Conservation (phyloP, 2,888 invertebrate species). For the Nesidiocoris tenuis region DNA sequence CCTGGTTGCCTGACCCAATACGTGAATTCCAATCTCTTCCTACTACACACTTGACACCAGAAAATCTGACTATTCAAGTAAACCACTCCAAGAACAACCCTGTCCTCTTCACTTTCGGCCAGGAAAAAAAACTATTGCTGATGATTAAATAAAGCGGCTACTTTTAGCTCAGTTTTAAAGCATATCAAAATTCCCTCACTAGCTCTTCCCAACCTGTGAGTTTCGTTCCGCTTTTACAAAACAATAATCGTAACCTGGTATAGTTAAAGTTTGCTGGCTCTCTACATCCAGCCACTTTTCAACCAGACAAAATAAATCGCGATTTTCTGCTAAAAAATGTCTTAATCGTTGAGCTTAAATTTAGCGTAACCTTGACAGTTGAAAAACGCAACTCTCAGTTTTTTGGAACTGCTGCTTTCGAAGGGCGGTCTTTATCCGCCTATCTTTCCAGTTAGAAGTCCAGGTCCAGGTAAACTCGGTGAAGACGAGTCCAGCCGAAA, state of each 20-base stretch:
- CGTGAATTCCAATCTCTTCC: slow-evolving; percentile 14
- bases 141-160: neutral
- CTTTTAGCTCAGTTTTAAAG: slow-evolving; percentile 1
- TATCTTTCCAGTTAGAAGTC: no score
- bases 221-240: slow-evolving; percentile 21
- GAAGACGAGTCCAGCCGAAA: no score
- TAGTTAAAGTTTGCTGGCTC: slow-evolving; percentile 11
- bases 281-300: slow-evolving; percentile 28
- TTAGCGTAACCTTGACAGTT: slow-evolving; percentile 14
- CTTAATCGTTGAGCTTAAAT: slow-evolving; percentile 15
- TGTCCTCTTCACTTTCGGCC: slow-evolving; percentile 9
- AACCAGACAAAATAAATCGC: slow-evolving; percentile 32
- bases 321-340: slow-evolving; percentile 18
- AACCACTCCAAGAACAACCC: slow-evolving; percentile 5
- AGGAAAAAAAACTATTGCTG: slow-evolving; percentile 6
- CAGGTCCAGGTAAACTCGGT: no score
- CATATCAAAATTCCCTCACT: slow-evolving; percentile 19
- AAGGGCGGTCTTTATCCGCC: no score
- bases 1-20: slow-evolving; percentile 16
- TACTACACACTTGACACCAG: slow-evolving; percentile 9
- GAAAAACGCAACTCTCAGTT: slow-evolving; percentile 5
- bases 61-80: neutral
- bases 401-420: no score
- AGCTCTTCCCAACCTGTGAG: slow-evolving; percentile 20
- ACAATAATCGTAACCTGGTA: slow-evolving; percentile 21